phyloP scores from a whole-genome alignment of 2,113 vertebrate genomes.

The pig (Sus scrofa) region DNA sequence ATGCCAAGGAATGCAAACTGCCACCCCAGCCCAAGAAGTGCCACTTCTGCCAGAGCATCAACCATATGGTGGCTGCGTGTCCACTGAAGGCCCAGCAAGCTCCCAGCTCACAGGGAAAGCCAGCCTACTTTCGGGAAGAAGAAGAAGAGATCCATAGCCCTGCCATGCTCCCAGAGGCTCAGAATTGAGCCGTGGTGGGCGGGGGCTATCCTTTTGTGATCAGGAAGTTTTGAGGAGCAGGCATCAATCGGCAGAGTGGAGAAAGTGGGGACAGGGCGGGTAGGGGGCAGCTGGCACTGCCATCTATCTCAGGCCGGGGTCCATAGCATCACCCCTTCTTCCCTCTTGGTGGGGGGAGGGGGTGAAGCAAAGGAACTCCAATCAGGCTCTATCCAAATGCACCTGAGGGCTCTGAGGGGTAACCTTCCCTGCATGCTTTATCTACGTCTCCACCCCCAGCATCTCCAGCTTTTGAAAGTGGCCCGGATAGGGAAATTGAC shows the following conservation, averaged over 20 bases:
- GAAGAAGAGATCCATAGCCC: slow-evolving; percentile 90
- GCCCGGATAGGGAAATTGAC: neutral
- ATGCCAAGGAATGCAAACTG: slow-evolving; percentile 99
- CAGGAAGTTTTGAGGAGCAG: slow-evolving; percentile 84
- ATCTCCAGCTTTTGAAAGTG: slow-evolving; percentile 44
- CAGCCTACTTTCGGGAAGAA: slow-evolving; percentile 89
- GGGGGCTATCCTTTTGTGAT: slow-evolving; percentile 70
- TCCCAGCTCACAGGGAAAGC: slow-evolving; percentile 94
- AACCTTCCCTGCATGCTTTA: slow-evolving; percentile 24
- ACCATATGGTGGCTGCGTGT: slow-evolving; percentile 98
- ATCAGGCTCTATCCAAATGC: slow-evolving; percentile 6
- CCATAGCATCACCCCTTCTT: slow-evolving; percentile 72
- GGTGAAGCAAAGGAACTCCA: slow-evolving; percentile 67
- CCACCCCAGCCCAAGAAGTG: slow-evolving; percentile 99
- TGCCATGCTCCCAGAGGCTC: slow-evolving; percentile 87
- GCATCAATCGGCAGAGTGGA: slow-evolving; percentile 78
- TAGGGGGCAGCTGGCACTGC: slow-evolving; percentile 62
- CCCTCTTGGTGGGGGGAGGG: slow-evolving; percentile 36
- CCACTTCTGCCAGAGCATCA: slow-evolving; percentile 99
- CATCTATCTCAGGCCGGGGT: slow-evolving; percentile 61
- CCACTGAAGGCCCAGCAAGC: slow-evolving; percentile 93
- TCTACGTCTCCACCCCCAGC: slow-evolving; percentile 21
- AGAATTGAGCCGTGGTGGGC: slow-evolving; percentile 88
- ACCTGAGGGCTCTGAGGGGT: slow-evolving; percentile 39
- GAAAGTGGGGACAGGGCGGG: slow-evolving; percentile 69